phyloP scores from a whole-genome alignment of 2,888 invertebrate species.

The Ecdyonurus torrentis region DNA sequence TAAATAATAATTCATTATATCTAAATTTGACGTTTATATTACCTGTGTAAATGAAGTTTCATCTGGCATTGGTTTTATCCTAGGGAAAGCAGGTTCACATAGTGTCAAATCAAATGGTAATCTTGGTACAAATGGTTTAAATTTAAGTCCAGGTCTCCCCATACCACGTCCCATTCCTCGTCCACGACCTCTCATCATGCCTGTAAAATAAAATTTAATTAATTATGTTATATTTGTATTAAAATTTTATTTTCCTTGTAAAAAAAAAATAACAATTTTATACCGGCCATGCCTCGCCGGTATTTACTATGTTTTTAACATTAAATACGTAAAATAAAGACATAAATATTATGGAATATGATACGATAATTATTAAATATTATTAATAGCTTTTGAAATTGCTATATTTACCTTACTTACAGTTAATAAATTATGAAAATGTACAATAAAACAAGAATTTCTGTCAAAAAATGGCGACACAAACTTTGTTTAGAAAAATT shows the following conservation, averaged over 20 bases:
- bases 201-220: too few relatives aligned
- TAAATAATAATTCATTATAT: background rate
- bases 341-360: slow-evolving; percentile 16
- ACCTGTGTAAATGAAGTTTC: slow-evolving; percentile 72
- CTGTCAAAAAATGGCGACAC: background rate
- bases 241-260: too few relatives aligned
- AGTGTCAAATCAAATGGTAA: slow-evolving; percentile 77
- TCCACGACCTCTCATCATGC: slow-evolving; percentile 25
- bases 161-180: slow-evolving; percentile 41
- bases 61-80: slow-evolving; percentile 64
- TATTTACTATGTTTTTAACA: background rate
- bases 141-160: slow-evolving; percentile 34
- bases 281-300: background rate
- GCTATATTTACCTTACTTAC: too few relatives aligned
- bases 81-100: slow-evolving; percentile 78
- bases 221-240: too few relatives aligned
- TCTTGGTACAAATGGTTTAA: slow-evolving; percentile 45
- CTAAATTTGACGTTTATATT: slow-evolving; percentile 17
- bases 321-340: slow-evolving; percentile 11
- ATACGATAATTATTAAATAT: background rate
- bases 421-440: too few relatives aligned
- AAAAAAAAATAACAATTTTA: too few relatives aligned
- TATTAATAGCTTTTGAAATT: background rate
- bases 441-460: background rate
- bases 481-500: background rate